Conservation (phyloP, 2,797 vertebrate species). For the Neomorphus geoffroyi region DNA sequence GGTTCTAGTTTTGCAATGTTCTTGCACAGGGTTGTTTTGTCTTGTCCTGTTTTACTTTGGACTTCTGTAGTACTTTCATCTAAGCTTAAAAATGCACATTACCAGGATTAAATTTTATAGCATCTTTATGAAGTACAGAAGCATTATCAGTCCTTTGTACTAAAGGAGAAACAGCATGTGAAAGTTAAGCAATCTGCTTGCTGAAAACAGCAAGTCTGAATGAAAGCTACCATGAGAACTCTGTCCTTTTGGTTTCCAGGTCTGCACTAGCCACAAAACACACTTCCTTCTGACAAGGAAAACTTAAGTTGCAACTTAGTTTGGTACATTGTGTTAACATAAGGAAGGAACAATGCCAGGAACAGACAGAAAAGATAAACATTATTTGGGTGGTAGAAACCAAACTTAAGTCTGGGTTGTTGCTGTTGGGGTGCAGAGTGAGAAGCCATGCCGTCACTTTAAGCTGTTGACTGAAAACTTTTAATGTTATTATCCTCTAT, state of each 20-base stretch:
- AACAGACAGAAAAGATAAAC: constrained; percentile 1
- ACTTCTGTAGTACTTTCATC: not conserved
- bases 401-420: not conserved
- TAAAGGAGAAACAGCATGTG: not conserved
- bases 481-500: not conserved
- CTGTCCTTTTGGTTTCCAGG: not conserved
- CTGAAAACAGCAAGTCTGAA: constrained; percentile 16
- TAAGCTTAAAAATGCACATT: not conserved
- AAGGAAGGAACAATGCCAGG: not conserved
- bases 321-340: constrained; percentile 15
- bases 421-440: not conserved
- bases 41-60: not conserved
- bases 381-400: constrained; percentile 12
- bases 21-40: not conserved
- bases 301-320: not conserved
- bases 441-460: not conserved
- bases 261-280: not conserved
- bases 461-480: not conserved
- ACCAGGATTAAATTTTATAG: not conserved
- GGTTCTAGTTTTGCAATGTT: not conserved
- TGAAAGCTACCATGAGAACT: not conserved
- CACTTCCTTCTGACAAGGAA: not conserved
- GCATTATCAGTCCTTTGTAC: not conserved
- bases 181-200: not conserved
- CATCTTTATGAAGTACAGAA: not conserved